Evolutionary conservation across 2,888 invertebrate genomes (phyloP).

Genomic region (Aradus depressus): DNA sequence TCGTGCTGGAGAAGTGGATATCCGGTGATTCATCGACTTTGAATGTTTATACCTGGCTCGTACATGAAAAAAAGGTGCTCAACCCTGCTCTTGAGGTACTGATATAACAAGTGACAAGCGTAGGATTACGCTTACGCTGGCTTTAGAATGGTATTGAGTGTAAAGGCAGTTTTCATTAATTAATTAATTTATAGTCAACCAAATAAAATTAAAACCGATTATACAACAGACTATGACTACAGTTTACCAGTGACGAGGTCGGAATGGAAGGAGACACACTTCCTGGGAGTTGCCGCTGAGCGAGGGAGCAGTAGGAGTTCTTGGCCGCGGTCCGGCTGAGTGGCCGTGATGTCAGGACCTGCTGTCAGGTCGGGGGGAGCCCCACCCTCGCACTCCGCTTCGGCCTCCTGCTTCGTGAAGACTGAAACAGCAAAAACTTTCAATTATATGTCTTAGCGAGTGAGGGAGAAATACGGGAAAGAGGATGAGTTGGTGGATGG

Average conservation of each 20-base stretch:
- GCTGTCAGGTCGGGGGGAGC: constrained; percentile 37
- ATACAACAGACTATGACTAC: background rate
- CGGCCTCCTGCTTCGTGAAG: constrained; percentile 51
- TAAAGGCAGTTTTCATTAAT: no score
- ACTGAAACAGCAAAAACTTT: constrained; percentile 40
- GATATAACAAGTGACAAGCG: no score
- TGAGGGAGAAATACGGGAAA: no score
- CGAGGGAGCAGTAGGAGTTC: constrained; percentile 21
- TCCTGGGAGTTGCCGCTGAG: constrained; percentile 22
- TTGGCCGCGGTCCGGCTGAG: constrained; percentile 16
- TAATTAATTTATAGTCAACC: background rate
- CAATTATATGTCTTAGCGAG: no score
- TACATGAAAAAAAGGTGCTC: no score
- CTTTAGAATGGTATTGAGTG: no score
- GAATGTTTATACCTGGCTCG: no score
- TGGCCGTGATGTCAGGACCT: constrained; percentile 2
- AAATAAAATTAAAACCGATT: background rate
- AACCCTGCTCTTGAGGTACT: no score
- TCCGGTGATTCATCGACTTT: no score
- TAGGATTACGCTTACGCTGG: no score
- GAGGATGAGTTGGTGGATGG: no score
- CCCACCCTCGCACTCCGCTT: constrained; percentile 51
- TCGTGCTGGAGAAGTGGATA: no score
- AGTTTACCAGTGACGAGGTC: constrained; percentile 27
- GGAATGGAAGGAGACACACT: constrained; percentile 27